Evolutionary conservation across 2,113 vertebrate species (phyloP), one percentile per base, ranked within the genome.

Genomic region (Lutjanus erythropterus): DNA sequence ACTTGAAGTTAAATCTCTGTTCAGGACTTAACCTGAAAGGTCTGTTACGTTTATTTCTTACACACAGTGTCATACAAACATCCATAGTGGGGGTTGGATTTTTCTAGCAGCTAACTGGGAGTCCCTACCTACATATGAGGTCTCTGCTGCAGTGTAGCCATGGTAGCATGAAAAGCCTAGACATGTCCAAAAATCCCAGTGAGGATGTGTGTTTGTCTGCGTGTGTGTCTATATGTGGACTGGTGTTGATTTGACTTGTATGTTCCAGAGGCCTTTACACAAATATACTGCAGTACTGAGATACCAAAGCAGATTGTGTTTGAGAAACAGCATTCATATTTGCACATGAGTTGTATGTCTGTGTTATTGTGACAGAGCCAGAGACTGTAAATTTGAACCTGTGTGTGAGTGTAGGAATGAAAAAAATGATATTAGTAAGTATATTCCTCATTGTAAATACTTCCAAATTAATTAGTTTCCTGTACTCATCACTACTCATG

Each of bases 181-280:
- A 76, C 85, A 83, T 83, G 86, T 83, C 85, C 47, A 64, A 59
- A 52, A 65, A 67, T 82, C 75, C 52, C 78, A 66, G 62, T 41
- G 75, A 78, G 66, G 47, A 59, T 67, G 53, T 66, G 66, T 72
- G 70, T 79, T 67, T 80, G 49, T 71, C 4, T 10, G 25, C 47
- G 66, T 74, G 71, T 74, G n/a, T 78, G 12, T 83, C 35, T 14
- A 7, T 65, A 50, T 61, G 33, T 66, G 69, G 41, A 37, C 29
- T 42, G 8, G 27, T 75, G 66, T 46, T 56, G n/a, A 56, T 23
- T 39, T 68, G 50, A n/a, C n/a, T 71, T 55, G 0, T 66, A 37
- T 80, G 64, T 65, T 78, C 47, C 35, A 47, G 55, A 46, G 21
- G n/a, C 21, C 27, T n/a, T 41, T 25, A 35, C n/a, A 18, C 18